Base-by-base conservation (phyloP, 2,888 invertebrate genomes). In the Cerceris ruficornis region DNA sequence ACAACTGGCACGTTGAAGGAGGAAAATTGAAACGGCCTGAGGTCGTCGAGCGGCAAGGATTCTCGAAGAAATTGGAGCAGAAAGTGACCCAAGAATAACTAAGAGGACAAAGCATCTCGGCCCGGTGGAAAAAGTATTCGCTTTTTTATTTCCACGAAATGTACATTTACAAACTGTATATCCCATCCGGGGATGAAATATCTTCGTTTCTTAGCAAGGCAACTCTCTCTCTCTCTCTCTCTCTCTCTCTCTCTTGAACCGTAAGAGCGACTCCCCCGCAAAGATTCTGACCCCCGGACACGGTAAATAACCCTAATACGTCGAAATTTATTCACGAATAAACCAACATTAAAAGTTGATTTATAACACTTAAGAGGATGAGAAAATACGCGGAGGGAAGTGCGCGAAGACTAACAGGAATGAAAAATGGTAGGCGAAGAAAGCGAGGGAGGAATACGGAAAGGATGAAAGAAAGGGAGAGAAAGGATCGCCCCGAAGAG, bases 11-110 rank as follows among this genome's bases (percentile, higher is more conserved):
- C 80, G 80, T 75, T 50, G 68, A 74, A 79, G 66, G 69, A 59
- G 46, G 80, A 62, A 72, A 80, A 81, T 81, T 76, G 80, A 80
- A 80, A 75, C 80, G 71, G 71, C 61, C 80, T 13, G 72, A 66
- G 69, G 67, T 73, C 67, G 62, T 69, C 69, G 64, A 70, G 73
- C 70, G 80, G 73, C 76, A 73, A 80, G 73, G 81, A 80, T 80
- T 69, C 80, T 58, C 65, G 81, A 66, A 76, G 80, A 81, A 81
- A 80, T 80, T 81, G 80, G 81, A 80, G 81, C 81, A 80, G 76
- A 80, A 81, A 71, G 76, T 69, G 67, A 65, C 76, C 62, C 68
- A 28, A 49, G 72, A 64, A 79, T 71, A 74, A 75, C 11, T 7
- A 28, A 57, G n/a, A 15, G 64, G 49, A 50, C 75, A 76, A 69